Percentiles rank a stretch among this genome's conserved stretches.
phyloP scores from a whole-genome alignment of 2,113 vertebrate species.

The Nycticebus coucang region DNA sequence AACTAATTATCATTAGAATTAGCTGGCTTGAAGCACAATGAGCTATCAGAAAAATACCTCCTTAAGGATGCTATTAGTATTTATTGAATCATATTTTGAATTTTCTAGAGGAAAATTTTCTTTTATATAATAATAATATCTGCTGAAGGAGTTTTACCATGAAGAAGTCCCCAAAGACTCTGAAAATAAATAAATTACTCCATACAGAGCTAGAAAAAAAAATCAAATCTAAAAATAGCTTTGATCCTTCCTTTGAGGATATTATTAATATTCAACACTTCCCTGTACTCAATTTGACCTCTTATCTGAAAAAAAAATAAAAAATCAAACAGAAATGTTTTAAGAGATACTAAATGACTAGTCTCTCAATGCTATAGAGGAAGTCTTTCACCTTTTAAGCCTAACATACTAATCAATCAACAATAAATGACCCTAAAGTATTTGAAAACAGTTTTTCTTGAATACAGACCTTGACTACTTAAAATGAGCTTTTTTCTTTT shows the following conservation, averaged over 20 bases:
- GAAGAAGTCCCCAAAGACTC: slow-evolving; percentile 60
- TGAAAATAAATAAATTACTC: slow-evolving; percentile 79
- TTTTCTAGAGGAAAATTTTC: slow-evolving; percentile 73
- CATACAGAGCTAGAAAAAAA: slow-evolving; percentile 73
- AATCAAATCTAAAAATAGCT: slow-evolving; percentile 71
- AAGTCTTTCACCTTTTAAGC: slow-evolving; percentile 64
- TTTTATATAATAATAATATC: slow-evolving; percentile 41
- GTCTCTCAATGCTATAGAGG: slow-evolving; percentile 46
- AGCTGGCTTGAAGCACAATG: slow-evolving; percentile 69
- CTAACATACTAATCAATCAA: slow-evolving; percentile 57
- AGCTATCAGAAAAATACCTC: slow-evolving; percentile 72
- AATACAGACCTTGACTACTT: slow-evolving; percentile 73
- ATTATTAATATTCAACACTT: slow-evolving; percentile 71
- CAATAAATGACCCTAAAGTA: slow-evolving; percentile 57
- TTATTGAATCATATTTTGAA: slow-evolving; percentile 78
- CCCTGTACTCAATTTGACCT: slow-evolving; percentile 63
- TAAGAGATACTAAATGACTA: slow-evolving; percentile 68
- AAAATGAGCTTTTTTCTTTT: slow-evolving; percentile 60
- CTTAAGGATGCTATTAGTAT: slow-evolving; percentile 78
- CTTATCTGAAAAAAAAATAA: slow-evolving; percentile 40
- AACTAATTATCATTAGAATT: slow-evolving; percentile 77
- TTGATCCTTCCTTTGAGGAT: slow-evolving; percentile 72
- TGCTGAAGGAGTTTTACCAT: slow-evolving; percentile 70
- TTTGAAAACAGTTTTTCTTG: slow-evolving; percentile 70
- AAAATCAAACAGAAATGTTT: slow-evolving; percentile 70